Conservation (phyloP, 1,140 invertebrate species). For the Idris sp. region DNA sequence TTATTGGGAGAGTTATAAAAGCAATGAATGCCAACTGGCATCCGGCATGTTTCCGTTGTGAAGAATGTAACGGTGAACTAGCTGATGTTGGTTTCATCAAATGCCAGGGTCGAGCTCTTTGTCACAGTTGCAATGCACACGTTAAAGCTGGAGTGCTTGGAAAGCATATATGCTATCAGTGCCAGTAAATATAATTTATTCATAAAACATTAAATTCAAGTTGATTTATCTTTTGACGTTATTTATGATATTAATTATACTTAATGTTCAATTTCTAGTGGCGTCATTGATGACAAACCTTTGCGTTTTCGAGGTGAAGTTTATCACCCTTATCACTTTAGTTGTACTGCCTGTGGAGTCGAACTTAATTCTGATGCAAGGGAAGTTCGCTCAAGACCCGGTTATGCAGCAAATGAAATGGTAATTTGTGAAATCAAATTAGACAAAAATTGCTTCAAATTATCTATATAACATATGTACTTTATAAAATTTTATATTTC, state of each 20-base stretch:
- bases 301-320: constrained; percentile 97
- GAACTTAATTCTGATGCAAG: constrained; percentile 94
- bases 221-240: too few species aligned
- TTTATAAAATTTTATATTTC: too few species aligned
- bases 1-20: constrained; percentile 98
- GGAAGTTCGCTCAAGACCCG: constrained; percentile 94
- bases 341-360: constrained; percentile 93
- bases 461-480: too few species aligned
- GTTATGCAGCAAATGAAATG: constrained; percentile 94
- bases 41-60: constrained; percentile 97
- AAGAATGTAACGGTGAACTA: constrained; percentile 92
- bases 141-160: constrained; percentile 96
- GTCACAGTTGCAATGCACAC: constrained; percentile 97
- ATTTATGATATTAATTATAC: neutral
- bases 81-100: constrained; percentile 99
- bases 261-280: constrained; percentile 78
- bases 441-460: too few species aligned
- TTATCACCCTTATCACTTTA: constrained; percentile 99
- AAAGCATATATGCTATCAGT: constrained; percentile 99
- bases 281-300: constrained; percentile 97
- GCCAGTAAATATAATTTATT: constrained; percentile 87
- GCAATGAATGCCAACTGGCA: constrained; percentile 99
- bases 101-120: constrained; percentile 94
- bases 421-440: too few species aligned
- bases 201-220: neutral